These are phyloP conservation scores for Atrina japonica DNA, from an alignment of 2,888 invertebrate genomes.

Conservation along the genomic window DNA sequence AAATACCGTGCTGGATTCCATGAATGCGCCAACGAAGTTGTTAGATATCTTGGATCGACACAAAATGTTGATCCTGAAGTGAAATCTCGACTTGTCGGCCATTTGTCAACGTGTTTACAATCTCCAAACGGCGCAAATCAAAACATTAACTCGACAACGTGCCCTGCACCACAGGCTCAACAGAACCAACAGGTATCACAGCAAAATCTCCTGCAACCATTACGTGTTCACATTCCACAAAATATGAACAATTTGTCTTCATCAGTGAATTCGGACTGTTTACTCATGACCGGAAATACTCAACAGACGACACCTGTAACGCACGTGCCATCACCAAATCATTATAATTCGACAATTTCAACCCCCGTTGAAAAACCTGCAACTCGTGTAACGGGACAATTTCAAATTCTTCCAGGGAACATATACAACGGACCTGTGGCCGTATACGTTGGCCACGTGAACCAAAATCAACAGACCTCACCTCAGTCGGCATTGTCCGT, in stretches of 20 bases:
- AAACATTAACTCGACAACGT: background rate
- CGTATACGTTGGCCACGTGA: conserved; percentile 41
- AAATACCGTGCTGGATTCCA: conserved; percentile 72
- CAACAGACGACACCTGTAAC: background rate
- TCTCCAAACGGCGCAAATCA: conserved; percentile 18
- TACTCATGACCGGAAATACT: background rate
- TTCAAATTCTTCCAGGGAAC: conserved; percentile 42
- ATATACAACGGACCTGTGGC: conserved; percentile 42
- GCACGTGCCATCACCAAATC: background rate
- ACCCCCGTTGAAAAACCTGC: conserved; percentile 25
- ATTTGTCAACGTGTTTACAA: conserved; percentile 64
- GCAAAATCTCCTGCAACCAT: conserved; percentile 23
- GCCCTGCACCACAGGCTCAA: conserved; percentile 1
- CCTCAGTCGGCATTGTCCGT: conserved; percentile 26
- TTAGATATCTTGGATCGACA: conserved; percentile 66
- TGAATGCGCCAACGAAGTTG: conserved; percentile 74
- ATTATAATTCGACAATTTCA: conserved; percentile 12
- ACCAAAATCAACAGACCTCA: conserved; percentile 30
- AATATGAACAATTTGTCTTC: conserved; percentile 3
- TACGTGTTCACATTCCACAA: conserved; percentile 41
- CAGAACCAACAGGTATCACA: conserved; percentile 11
- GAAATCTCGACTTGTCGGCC: conserved; percentile 63
- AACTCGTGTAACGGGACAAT: conserved; percentile 39
- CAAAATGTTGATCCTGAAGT: conserved; percentile 61
- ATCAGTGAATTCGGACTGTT: conserved; percentile 1